Evolutionary conservation across 2,888 invertebrate genomes (phyloP).

Genomic region (Melanostoma scalare): DNA sequence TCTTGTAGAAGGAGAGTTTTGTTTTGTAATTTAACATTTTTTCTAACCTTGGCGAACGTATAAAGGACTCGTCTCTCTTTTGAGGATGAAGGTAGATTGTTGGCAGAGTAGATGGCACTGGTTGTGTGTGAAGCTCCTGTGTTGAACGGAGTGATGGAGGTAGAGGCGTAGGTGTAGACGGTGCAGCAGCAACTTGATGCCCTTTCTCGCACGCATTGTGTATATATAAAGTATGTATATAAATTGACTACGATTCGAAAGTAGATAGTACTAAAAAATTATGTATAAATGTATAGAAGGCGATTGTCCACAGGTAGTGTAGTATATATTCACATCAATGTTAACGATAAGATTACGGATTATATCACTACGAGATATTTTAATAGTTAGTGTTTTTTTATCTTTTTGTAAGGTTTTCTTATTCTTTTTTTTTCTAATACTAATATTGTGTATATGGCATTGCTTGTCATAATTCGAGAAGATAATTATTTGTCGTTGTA

Average conservation of each 20-base stretch:
- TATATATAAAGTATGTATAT: conserved; percentile 53
- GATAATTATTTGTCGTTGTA: conserved; percentile 69
- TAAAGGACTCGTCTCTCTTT: conserved; percentile 74
- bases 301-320: conserved; percentile 73
- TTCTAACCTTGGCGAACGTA: conserved; percentile 77
- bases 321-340: conserved; percentile 70
- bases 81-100: conserved; percentile 69
- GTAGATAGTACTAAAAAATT: conserved; percentile 71
- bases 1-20: conserved; percentile 61
- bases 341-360: conserved; percentile 68
- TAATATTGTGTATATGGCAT: conserved; percentile 78
- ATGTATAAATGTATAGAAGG: conserved; percentile 71
- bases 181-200: conserved; percentile 64
- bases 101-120: conserved; percentile 70
- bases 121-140: conserved; percentile 65
- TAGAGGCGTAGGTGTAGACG: conserved; percentile 69
- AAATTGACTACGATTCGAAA: conserved; percentile 73
- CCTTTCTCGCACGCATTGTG: conserved; percentile 57
- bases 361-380: conserved; percentile 67
- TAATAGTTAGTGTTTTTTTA: neutral
- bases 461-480: conserved; percentile 78
- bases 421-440: conserved; percentile 59
- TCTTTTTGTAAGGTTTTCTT: conserved; percentile 53
- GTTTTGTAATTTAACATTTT: conserved; percentile 51
- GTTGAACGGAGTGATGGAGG: conserved; percentile 67